phyloP scores from a whole-genome alignment of 2,113 vertebrate species.

The Passer domesticus region DNA sequence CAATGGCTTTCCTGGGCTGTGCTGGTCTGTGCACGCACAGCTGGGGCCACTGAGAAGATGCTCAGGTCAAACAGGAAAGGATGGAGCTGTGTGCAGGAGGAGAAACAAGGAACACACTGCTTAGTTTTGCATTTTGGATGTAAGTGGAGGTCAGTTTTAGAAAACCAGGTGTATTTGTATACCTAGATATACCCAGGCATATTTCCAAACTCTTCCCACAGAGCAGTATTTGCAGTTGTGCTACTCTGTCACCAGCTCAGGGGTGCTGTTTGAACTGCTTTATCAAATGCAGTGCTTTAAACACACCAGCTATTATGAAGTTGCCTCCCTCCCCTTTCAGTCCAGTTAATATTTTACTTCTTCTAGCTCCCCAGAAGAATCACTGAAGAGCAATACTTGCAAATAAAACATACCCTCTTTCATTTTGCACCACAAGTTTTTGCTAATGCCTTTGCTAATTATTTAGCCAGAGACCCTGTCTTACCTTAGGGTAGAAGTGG shows the following conservation, averaged over 20 bases:
- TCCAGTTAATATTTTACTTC: background rate
- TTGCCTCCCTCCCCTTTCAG: background rate
- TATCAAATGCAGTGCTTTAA: background rate
- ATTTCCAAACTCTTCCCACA: background rate
- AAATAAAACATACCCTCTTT: background rate
- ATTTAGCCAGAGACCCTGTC: background rate
- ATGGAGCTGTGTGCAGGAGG: background rate
- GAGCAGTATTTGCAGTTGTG: background rate
- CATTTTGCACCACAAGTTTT: background rate
- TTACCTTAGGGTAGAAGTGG: background rate
- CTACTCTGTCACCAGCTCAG: background rate
- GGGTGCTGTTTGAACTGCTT: background rate
- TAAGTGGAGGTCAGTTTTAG: background rate
- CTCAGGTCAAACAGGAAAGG: background rate
- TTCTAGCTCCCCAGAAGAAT: background rate
- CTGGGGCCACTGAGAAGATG: background rate
- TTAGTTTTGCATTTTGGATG: background rate
- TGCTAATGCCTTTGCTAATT: background rate
- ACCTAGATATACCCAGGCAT: background rate
- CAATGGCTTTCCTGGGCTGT: background rate
- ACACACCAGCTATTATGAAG: background rate
- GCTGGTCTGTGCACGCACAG: accelerated
- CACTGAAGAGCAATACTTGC: background rate
- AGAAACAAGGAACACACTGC: background rate
- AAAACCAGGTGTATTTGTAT: background rate